Evolutionary conservation across 2,888 invertebrate genomes (phyloP), one percentile per base, ranked within the genome.

Genomic region (Ennomos fuscantarius): DNA sequence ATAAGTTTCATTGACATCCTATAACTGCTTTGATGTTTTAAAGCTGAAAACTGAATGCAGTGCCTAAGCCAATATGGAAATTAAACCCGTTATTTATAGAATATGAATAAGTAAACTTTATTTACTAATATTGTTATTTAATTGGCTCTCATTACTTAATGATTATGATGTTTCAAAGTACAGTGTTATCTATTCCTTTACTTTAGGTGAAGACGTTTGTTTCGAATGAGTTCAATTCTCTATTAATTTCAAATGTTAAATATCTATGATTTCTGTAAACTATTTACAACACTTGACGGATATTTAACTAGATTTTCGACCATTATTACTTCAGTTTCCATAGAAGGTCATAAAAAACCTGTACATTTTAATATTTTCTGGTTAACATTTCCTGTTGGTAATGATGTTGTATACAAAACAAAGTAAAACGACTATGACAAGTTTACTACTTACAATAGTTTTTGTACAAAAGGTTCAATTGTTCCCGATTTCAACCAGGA

Each of bases 1-100:
- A 74, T 78, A 76, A 76, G 70, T 76, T 73, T 76, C 77, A 78
- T 70, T 68, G 68, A 62, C 68, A 68, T 65, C 63, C 61, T 71
- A 64, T 24, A 3, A 68, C 61, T 53, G 44, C 52, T 68, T 70
- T 66, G 66, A 68, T 58, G 68, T 64, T 57, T 46, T 54, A 54
- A 62, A 67, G 58, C 65, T 65, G 67, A 39, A 40, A 52, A 36
- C 43, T 44, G 42, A 58, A 54, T 43, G 15, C 33, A 48, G 13
- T 34, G 51, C 34, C 35, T 42, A 12, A 54, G 56, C 50, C 50
- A 63, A 63, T 67, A 50, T 53, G 53, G 54, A 58, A 53, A 55
- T 57, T 35, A 49, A 55, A 46, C 43, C 34, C 31, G 39, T 58
- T 50, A 48, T 55, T 54, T 53, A 42, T 12, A 24, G 36, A 13